These are phyloP conservation scores for Petrosia ficiformis DNA, from an alignment of 37 sponge, comb jelly and placozoan species.

Conservation along the genomic window DNA sequence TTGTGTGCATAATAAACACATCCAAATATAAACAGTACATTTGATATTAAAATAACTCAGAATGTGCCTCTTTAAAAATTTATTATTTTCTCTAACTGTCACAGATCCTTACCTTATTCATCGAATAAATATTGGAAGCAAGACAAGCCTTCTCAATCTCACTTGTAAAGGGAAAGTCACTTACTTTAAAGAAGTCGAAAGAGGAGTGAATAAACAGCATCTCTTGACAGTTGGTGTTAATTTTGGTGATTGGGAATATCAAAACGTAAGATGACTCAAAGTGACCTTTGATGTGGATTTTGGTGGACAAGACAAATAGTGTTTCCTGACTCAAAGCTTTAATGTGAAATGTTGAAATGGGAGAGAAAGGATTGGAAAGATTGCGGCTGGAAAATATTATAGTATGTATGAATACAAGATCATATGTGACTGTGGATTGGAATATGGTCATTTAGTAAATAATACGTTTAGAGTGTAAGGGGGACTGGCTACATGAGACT, in stretches of 20 bases:
- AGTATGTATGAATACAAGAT: too few species aligned
- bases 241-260: slow-evolving; percentile 76
- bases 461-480: too few species aligned
- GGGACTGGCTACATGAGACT: too few species aligned
- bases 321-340: slow-evolving; percentile 89
- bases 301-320: slow-evolving; percentile 91
- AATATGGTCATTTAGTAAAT: too few species aligned
- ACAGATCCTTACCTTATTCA: slow-evolving; percentile 74
- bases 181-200: slow-evolving; percentile 41
- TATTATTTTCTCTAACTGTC: slow-evolving; percentile 21
- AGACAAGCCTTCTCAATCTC: slow-evolving; percentile 64
- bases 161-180: slow-evolving; percentile 42
- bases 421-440: too few species aligned
- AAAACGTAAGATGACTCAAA: slow-evolving; percentile 14
- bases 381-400: slow-evolving; percentile 88
- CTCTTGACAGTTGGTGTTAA: slow-evolving; percentile 75
- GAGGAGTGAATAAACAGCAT: slow-evolving; percentile 28
- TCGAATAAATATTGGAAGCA: slow-evolving; percentile 70
- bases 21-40: too few species aligned
- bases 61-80: too few species aligned
- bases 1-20: too few species aligned
- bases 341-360: slow-evolving; percentile 69
- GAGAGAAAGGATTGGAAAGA: slow-evolving; percentile 56
- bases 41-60: too few species aligned
- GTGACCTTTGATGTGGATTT: slow-evolving; percentile 92